Conservation (phyloP, 1,140 invertebrate genomes). For the Ladona fulva region DNA sequence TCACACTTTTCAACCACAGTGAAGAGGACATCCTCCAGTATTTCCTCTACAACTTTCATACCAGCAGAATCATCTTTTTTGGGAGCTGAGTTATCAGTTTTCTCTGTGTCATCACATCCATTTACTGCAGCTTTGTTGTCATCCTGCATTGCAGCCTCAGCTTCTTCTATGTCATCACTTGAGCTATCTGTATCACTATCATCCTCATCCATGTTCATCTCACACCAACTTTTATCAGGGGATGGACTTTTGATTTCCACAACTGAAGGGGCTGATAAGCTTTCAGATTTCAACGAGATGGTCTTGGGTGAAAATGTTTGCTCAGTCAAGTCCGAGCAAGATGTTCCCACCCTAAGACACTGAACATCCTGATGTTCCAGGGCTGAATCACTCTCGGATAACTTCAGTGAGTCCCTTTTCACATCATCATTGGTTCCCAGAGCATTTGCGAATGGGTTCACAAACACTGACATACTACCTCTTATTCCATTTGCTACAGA, state of each 20-base stretch:
- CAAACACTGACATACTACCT: conserved; percentile 44
- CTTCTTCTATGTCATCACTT: neutral
- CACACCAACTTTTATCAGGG: conserved; percentile 5
- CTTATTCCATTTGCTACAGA: conserved; percentile 12
- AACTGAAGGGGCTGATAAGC: neutral
- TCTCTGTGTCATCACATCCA: neutral
- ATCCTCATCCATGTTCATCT: neutral
- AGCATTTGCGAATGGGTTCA: conserved; percentile 41
- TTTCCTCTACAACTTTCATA: conserved; percentile 41
- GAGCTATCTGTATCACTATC: neutral
- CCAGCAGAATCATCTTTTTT: conserved; percentile 30
- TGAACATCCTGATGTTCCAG: neutral
- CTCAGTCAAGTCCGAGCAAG: neutral
- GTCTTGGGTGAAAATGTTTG: neutral
- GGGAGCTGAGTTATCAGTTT: conserved; percentile 34
- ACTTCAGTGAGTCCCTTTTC: neutral
- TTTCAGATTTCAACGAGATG: neutral
- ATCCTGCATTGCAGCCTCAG: neutral
- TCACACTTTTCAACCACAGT: conserved; percentile 37
- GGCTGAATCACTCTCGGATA: neutral
- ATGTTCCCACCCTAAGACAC: neutral
- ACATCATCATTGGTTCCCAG: neutral
- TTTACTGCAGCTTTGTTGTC: neutral
- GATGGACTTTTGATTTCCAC: neutral
- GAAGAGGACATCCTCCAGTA: conserved; percentile 47